Evolutionary conservation across 2,113 vertebrate species (phyloP).

Genomic region (Lipotes vexillifer): DNA sequence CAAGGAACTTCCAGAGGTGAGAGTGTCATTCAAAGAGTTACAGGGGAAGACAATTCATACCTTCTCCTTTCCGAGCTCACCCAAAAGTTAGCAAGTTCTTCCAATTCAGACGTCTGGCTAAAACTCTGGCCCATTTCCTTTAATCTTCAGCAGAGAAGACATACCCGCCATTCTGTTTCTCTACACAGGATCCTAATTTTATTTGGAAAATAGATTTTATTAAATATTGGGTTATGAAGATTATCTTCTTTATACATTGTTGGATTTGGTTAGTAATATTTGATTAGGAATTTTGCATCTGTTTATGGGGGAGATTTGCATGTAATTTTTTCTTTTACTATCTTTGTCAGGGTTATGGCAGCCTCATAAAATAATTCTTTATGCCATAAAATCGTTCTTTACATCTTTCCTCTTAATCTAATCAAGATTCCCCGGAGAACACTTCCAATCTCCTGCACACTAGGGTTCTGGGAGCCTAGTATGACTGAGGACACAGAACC

Average conservation of each 20-base stretch:
- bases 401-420: background rate
- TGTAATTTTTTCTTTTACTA: background rate
- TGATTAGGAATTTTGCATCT: background rate
- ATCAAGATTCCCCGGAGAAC: background rate
- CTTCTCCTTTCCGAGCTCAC: background rate
- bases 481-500: background rate
- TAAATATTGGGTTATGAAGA: background rate
- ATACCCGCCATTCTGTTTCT: background rate
- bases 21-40: background rate
- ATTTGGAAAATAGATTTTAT: background rate
- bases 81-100: background rate
- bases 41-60: background rate
- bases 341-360: background rate
- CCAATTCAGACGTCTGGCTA: background rate
- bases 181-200: background rate
- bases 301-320: background rate
- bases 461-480: background rate
- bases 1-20: background rate
- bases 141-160: background rate
- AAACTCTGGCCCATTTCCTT: background rate
- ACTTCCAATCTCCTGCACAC: background rate
- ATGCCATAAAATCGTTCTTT: background rate
- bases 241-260: background rate
- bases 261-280: background rate
- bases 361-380: conserved; percentile 1